phyloP scores from a whole-genome alignment of 2,797 vertebrate genomes.

The Coregonus ussuriensis region DNA sequence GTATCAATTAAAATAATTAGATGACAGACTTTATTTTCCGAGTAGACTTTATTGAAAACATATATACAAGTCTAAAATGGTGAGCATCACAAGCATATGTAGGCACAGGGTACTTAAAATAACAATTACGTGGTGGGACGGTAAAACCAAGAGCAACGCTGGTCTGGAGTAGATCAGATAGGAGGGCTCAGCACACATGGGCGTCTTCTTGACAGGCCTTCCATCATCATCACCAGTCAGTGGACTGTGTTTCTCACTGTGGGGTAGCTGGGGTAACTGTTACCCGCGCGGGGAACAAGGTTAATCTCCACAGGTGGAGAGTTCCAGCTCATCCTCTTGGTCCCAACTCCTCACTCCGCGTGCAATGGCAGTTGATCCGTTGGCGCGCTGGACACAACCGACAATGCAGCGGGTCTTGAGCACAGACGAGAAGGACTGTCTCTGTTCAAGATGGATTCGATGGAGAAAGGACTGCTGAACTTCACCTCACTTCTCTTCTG shows the following conservation, averaged over 20 bases:
- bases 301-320: constrained; percentile 20
- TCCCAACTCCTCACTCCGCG: background rate
- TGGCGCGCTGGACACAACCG: background rate
- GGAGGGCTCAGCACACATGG: background rate
- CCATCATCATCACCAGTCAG: background rate
- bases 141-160: background rate
- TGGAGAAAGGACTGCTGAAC: constrained; percentile 72
- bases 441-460: constrained; percentile 71
- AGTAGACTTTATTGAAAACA: constrained; percentile 1
- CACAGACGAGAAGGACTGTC: constrained; percentile 17
- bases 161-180: background rate
- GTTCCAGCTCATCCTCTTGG: constrained; percentile 38
- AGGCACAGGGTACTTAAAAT: background rate
- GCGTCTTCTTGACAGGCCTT: background rate
- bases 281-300: background rate
- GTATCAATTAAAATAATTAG: no score
- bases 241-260: constrained; percentile 34
- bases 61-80: constrained; percentile 13
- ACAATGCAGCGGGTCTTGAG: constrained; percentile 23
- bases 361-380: constrained; percentile 18
- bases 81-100: constrained; percentile 24
- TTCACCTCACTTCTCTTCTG: constrained; percentile 39
- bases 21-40: no score
- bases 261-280: constrained; percentile 25
- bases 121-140: background rate